A percentile compares a stretch with the other conserved stretches of the same genome.
Evolutionary conservation across 2,113 vertebrate species (phyloP).

Genomic region (Pontoporia blainvillei): DNA sequence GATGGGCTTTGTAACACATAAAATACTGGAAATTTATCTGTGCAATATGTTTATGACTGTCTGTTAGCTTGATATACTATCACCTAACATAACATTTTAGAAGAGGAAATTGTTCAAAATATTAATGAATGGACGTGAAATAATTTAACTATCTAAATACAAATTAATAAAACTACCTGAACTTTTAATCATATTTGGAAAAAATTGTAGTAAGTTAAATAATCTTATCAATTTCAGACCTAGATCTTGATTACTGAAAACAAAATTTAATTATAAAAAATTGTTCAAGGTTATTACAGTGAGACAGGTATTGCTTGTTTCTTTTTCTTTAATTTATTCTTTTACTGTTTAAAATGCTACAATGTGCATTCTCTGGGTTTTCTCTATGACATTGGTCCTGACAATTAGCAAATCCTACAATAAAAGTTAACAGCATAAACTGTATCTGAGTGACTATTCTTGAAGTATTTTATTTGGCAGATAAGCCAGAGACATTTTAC

Average conservation of each 20-base stretch:
- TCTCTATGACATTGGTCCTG: background rate
- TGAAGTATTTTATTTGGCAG: background rate
- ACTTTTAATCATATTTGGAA: background rate
- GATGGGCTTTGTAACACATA: background rate
- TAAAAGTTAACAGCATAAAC: background rate
- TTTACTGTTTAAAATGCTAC: background rate
- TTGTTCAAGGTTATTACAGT: background rate
- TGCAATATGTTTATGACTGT: background rate
- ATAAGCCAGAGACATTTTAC: background rate
- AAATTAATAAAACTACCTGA: background rate
- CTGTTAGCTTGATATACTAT: background rate
- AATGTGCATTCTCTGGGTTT: background rate
- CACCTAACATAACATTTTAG: background rate
- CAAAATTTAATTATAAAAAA: background rate
- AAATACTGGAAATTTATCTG: background rate
- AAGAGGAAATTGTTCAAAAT: background rate
- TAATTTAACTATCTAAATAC: background rate
- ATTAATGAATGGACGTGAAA: background rate
- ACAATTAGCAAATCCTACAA: background rate
- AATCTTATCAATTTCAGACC: background rate
- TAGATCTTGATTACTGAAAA: background rate
- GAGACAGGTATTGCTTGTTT: background rate
- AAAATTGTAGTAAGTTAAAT: background rate
- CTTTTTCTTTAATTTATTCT: background rate
- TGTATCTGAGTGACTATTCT: background rate